phyloP scores from a whole-genome alignment of 2,888 invertebrate genomes.

The Nomada ruficornis region DNA sequence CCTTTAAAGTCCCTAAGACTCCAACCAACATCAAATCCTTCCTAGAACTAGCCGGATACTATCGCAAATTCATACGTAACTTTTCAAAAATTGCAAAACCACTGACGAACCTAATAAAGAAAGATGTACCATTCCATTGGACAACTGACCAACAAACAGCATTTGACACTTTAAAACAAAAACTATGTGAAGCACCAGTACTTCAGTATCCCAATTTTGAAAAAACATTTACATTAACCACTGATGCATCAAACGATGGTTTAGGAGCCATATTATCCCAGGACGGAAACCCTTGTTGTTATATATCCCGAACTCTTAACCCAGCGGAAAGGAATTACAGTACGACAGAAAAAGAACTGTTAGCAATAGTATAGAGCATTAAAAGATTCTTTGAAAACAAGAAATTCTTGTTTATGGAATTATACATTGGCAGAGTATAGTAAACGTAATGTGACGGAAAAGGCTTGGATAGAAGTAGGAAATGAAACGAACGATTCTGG shows the following conservation, averaged over 20 bases:
- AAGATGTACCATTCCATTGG: neutral
- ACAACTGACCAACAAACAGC: neutral
- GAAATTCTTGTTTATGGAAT: too few species aligned
- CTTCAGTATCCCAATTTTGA: neutral
- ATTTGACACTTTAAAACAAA: neutral
- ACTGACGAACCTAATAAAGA: neutral
- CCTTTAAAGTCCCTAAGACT: neutral
- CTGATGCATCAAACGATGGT: neutral
- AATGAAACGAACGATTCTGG: too few species aligned
- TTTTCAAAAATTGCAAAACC: neutral
- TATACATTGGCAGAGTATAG: too few species aligned
- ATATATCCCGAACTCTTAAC: neutral
- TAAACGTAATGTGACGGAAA: too few species aligned
- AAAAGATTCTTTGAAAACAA: too few species aligned
- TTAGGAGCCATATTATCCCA: neutral
- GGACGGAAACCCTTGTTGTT: neutral
- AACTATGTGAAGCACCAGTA: neutral
- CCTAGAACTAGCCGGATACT: neutral
- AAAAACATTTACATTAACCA: neutral
- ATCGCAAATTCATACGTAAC: neutral
- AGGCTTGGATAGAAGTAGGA: too few species aligned
- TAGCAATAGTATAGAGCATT: neutral
- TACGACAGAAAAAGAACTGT: neutral
- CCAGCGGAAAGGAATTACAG: neutral
- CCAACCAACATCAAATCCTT: neutral